Evolutionary conservation across 2,888 invertebrate species (phyloP).

Genomic region (Spodoptera littoralis): DNA sequence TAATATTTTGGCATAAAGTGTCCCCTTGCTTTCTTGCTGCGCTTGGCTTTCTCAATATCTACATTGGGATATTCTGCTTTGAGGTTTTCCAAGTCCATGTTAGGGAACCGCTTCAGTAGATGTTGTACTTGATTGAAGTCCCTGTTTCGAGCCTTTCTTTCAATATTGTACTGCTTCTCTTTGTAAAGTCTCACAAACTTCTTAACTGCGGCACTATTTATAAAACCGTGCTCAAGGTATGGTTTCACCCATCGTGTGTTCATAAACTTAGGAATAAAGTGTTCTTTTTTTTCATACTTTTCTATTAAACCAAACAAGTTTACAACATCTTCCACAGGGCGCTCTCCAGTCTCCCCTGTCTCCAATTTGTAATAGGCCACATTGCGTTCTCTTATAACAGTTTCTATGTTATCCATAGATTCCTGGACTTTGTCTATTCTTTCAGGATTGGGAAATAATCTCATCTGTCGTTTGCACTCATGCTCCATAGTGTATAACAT

Average conservation of each 20-base stretch:
- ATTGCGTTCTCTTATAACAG: slow-evolving; percentile 97
- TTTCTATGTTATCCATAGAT: slow-evolving; percentile 98
- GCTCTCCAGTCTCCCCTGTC: slow-evolving; percentile 95
- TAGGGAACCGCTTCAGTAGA: slow-evolving; percentile 92
- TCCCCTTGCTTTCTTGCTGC: slow-evolving; percentile 88
- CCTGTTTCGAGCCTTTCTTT: slow-evolving; percentile 89
- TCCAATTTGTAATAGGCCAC: slow-evolving; percentile 96
- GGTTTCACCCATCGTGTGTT: slow-evolving; percentile 90
- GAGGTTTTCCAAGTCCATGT: slow-evolving; percentile 92
- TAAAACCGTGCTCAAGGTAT: slow-evolving; percentile 86
- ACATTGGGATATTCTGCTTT: slow-evolving; percentile 93
- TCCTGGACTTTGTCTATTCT: slow-evolving; percentile 97
- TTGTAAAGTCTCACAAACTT: slow-evolving; percentile 88
- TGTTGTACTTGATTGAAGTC: slow-evolving; percentile 91
- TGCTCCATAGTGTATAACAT: slow-evolving; percentile 99
- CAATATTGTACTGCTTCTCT: slow-evolving; percentile 90
- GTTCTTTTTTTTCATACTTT: slow-evolving; percentile 89
- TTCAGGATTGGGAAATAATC: slow-evolving; percentile 96
- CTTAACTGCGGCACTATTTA: slow-evolving; percentile 89
- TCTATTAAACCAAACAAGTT: slow-evolving; percentile 90
- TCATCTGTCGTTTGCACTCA: slow-evolving; percentile 90
- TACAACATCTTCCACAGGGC: slow-evolving; percentile 89
- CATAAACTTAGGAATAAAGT: slow-evolving; percentile 90
- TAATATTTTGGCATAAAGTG: slow-evolving; percentile 88
- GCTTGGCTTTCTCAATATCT: slow-evolving; percentile 91